These are phyloP conservation scores for Prorops nasuta DNA, from an alignment of 1,140 invertebrate species.

Conservation along the genomic window DNA sequence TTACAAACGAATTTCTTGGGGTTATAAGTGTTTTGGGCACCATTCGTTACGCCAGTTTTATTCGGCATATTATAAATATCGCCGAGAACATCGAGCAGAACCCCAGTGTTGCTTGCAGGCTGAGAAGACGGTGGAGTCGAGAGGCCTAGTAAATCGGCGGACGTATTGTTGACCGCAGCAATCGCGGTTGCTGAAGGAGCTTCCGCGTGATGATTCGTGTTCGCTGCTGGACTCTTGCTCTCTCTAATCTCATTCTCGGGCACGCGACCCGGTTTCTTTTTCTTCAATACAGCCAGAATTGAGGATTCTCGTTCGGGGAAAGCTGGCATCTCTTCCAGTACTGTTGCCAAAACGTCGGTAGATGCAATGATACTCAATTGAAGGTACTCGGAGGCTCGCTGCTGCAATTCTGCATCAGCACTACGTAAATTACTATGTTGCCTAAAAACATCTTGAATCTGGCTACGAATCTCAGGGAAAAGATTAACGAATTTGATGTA, in stretches of 20 bases:
- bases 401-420: conserved; percentile 97
- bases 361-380: conserved; percentile 95
- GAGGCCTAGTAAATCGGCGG: conserved; percentile 81
- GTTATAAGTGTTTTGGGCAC: conserved; percentile 70
- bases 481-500: conserved; percentile 99
- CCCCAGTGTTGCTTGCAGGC: conserved; percentile 67
- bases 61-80: conserved; percentile 79
- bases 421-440: conserved; percentile 96
- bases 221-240: conserved; percentile 75
- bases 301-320: conserved; percentile 99
- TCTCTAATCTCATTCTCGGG: conserved; percentile 81
- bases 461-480: conserved; percentile 96
- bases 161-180: conserved; percentile 57
- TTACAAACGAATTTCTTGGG: conserved; percentile 95
- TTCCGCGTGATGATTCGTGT: conserved; percentile 63
- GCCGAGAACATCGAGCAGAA: conserved; percentile 88
- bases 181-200: conserved; percentile 28
- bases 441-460: conserved; percentile 95
- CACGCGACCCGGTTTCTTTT: conserved; percentile 92
- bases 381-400: conserved; percentile 96
- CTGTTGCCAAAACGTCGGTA: conserved; percentile 93
- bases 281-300: conserved; percentile 95
- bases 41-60: conserved; percentile 61
- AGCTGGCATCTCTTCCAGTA: conserved; percentile 99
- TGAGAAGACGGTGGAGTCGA: conserved; percentile 76